Evolutionary conservation across 2,797 vertebrate species (phyloP), one percentile per base, ranked within the genome.

Genomic region (Sphenopsis melanotis): DNA sequence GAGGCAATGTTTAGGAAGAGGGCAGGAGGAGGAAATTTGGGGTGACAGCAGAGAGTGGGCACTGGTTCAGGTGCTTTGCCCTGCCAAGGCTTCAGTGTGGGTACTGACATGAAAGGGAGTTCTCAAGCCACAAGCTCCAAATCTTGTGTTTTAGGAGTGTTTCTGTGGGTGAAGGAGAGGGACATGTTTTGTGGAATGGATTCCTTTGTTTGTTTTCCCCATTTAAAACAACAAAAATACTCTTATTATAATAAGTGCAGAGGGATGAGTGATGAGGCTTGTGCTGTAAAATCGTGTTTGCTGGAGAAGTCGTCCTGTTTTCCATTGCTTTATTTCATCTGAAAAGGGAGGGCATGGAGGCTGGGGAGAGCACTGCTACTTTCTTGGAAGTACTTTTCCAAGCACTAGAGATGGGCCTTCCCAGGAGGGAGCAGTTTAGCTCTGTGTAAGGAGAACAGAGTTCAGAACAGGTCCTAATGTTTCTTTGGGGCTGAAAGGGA

Each of bases 301-400:
- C 63, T 90, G 70, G 87, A 91, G 82, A 91, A 46, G 37, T 18
- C 70, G 8, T 72, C 37, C 30, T 84, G n/a, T 94, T 96, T 96
- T 84, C 87, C 52, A 26, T 34, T 88, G 39, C 70, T 68, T 90
- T 68, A 91, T 93, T 86, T 82, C 34, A 77, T 46, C 44, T 90
- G 64, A 64, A 44, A 79, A 79, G 34, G 32, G 30, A 66, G 34
- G 59, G 10, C 8, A 27, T 5, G 15, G 78, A 59, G 50, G 34
- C 24, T 75, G 42, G 64, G 64, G 44, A 76, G 17, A 56, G 14
- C 20, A 46, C n/a, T 57, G 57, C 26, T 68, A 50, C 81, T 84
- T 92, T 80, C 39, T 92, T 87, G 64, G 81, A 77, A 71, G 30
- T 64, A 14, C 21, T 88, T 94, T 84, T 70, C 32, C 19, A 83